These are phyloP conservation scores for Clepsis dumicolana DNA, from an alignment of 2,888 invertebrate species.

Conservation along the genomic window DNA sequence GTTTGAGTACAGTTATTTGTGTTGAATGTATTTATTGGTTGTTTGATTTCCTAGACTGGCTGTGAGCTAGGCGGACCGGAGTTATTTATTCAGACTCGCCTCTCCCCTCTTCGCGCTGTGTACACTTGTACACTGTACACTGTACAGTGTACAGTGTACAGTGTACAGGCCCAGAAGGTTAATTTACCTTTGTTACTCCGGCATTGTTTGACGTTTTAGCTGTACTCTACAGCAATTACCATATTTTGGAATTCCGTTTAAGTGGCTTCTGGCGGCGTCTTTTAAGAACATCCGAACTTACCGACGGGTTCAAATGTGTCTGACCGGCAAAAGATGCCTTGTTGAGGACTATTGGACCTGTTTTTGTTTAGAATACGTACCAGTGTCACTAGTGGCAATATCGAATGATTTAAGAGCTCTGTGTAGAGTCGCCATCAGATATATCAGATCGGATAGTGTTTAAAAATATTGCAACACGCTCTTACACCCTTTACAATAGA, in stretches of 20 bases:
- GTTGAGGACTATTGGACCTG: neutral
- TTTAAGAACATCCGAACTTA: constrained; percentile 14
- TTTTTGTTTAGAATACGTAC: neutral
- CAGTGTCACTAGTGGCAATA: neutral
- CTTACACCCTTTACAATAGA: neutral
- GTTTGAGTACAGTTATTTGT: constrained; percentile 35
- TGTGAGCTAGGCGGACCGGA: constrained; percentile 10
- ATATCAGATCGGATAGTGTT: neutral
- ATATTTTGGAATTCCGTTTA: constrained; percentile 39
- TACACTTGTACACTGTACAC: no score
- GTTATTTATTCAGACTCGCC: constrained; percentile 2
- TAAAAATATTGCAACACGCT: neutral
- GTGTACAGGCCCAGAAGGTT: constrained; percentile 24
- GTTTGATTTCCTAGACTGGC: constrained; percentile 39
- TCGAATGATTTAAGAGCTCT: constrained; percentile 1
- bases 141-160: no score
- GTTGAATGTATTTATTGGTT: constrained; percentile 30
- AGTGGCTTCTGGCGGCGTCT: constrained; percentile 23
- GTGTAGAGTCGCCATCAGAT: neutral
- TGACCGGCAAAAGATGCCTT: neutral
- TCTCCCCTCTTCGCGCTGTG: neutral
- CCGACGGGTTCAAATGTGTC: constrained; percentile 23
- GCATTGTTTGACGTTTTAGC: constrained; percentile 38
- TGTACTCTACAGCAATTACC: constrained; percentile 34
- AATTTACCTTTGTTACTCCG: constrained; percentile 39